These are phyloP conservation scores for Ceuthmochares aereus DNA, from an alignment of 2,113 vertebrate genomes.

Conservation along the genomic window DNA sequence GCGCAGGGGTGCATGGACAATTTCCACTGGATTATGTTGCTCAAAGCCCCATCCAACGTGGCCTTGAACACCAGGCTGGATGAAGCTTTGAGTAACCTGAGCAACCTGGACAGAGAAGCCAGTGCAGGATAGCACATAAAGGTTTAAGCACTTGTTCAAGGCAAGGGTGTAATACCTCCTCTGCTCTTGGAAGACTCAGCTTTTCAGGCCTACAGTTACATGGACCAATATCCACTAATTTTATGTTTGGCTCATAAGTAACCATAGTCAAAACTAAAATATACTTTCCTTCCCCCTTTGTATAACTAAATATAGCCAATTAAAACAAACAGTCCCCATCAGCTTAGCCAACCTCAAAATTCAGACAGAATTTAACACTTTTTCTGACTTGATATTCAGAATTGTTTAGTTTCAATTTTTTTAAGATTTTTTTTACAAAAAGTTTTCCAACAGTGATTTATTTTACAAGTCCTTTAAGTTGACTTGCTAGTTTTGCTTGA, in stretches of 20 bases:
- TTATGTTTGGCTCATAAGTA: neutral
- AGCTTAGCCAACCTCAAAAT: neutral
- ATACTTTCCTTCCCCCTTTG: neutral
- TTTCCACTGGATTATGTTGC: no score
- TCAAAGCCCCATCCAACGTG: no score
- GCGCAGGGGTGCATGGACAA: no score
- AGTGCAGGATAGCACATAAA: neutral
- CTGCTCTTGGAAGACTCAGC: neutral
- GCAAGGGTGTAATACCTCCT: neutral
- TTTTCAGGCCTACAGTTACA: neutral
- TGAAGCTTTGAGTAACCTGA: no score
- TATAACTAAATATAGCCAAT: neutral
- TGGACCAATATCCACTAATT: neutral
- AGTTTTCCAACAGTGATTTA: neutral
- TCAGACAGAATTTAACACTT: neutral
- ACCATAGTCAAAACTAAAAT: neutral
- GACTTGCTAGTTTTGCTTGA: neutral
- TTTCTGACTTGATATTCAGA: neutral
- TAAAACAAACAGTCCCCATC: rapidly evolving
- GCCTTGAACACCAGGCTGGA: no score
- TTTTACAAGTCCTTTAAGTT: neutral
- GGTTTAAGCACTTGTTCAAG: neutral
- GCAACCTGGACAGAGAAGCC: neutral
- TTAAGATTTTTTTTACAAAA: neutral
- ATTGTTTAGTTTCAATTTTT: neutral